Evolutionary conservation across 2,888 invertebrate species (phyloP).

Genomic region (Ophioninae sp.): DNA sequence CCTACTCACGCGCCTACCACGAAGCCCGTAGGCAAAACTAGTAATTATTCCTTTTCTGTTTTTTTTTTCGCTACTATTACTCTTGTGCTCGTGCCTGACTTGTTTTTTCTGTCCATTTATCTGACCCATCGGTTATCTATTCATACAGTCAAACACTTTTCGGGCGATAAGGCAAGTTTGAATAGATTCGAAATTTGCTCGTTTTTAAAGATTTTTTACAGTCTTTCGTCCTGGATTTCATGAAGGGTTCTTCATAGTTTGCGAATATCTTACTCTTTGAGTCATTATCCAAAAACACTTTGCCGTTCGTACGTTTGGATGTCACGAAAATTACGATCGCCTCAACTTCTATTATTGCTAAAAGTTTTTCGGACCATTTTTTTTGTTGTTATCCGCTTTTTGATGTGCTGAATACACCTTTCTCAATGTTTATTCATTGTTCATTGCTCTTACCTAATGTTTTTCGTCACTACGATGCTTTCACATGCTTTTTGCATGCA

Average conservation of each 20-base stretch:
- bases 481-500: constrained; percentile 46
- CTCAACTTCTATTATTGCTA: background rate
- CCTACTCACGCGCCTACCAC: constrained; percentile 75
- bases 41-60: constrained; percentile 76
- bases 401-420: background rate
- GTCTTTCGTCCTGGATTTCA: background rate
- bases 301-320: background rate
- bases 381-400: background rate
- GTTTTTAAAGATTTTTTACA: background rate
- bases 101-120: constrained; percentile 16
- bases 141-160: background rate
- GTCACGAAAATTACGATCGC: background rate
- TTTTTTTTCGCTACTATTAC: constrained; percentile 65
- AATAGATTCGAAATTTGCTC: background rate
- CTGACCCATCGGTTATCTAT: background rate
- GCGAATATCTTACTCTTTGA: background rate
- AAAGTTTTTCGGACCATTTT: background rate
- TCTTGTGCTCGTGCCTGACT: constrained; percentile 57
- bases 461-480: constrained; percentile 13
- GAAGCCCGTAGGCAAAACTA: constrained; percentile 76
- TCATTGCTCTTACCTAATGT: constrained; percentile 1
- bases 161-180: background rate
- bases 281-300: background rate
- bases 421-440: background rate
- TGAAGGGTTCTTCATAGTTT: background rate